phyloP scores from a whole-genome alignment of 2,113 vertebrate species.

The Epinephelus lanceolatus region DNA sequence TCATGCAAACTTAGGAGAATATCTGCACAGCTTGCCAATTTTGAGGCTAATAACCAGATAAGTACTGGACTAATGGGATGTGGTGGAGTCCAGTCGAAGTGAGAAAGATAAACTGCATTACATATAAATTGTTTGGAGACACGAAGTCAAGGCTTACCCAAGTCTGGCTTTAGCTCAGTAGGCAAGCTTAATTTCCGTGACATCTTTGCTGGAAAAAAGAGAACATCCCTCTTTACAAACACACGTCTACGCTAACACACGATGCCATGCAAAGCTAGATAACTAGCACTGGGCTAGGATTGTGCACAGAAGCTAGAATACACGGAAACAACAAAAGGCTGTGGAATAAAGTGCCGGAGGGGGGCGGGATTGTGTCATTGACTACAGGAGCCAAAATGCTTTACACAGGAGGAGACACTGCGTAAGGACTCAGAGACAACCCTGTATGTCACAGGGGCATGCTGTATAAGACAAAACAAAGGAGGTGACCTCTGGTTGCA shows the following conservation, averaged over 20 bases:
- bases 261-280: slow-evolving; percentile 84
- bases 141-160: slow-evolving; percentile 95
- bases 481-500: slow-evolving; percentile 56
- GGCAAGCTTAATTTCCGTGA: slow-evolving; percentile 99
- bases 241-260: slow-evolving; percentile 80
- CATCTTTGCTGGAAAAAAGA: slow-evolving; percentile 99
- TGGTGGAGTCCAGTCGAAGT: slow-evolving; percentile 70
- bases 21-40: slow-evolving; percentile 68
- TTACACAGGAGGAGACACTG: slow-evolving; percentile 60
- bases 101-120: slow-evolving; percentile 65
- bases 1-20: slow-evolving; percentile 75
- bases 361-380: slow-evolving; percentile 14
- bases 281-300: slow-evolving; percentile 57
- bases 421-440: slow-evolving; percentile 62
- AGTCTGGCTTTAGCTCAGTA: slow-evolving; percentile 99
- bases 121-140: slow-evolving; percentile 76
- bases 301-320: slow-evolving; percentile 61
- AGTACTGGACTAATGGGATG: slow-evolving; percentile 66
- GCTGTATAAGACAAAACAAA: slow-evolving; percentile 78
- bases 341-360: slow-evolving; percentile 39
- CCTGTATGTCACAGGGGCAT: slow-evolving; percentile 74
- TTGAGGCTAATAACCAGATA: slow-evolving; percentile 70
- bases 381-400: slow-evolving; percentile 57
- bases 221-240: slow-evolving; percentile 94
- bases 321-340: slow-evolving; percentile 48